A percentile compares a stretch with the other conserved stretches of the same genome.
Conservation (phyloP, 2,797 vertebrate species). For the Nothura maculosa region DNA sequence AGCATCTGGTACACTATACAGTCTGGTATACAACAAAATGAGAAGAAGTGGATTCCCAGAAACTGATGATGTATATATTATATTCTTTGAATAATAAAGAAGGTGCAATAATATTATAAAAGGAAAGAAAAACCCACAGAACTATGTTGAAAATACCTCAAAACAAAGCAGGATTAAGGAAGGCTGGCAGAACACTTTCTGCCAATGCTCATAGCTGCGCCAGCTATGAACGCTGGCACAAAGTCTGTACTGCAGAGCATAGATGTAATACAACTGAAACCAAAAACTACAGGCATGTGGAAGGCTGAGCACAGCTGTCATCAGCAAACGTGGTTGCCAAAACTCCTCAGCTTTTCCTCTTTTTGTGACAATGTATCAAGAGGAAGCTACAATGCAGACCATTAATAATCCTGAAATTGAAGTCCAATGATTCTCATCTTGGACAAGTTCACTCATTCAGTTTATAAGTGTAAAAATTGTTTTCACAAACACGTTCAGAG, state of each 20-base stretch:
- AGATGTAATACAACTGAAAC: not conserved
- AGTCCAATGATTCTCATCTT: not conserved
- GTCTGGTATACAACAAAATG: not conserved
- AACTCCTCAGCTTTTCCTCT: not conserved
- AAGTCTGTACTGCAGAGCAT: accelerated
- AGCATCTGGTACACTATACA: not conserved
- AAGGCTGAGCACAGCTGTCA: not conserved
- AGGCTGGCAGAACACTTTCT: too few species aligned
- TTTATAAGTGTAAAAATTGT: not conserved
- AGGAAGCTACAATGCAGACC: not conserved
- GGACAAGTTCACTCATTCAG: not conserved
- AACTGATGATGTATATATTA: not conserved
- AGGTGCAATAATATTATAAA: not conserved
- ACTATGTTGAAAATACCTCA: not conserved
- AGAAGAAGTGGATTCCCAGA: not conserved
- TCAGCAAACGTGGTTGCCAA: not conserved
- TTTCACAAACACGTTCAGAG: not conserved
- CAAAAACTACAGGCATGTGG: not conserved
- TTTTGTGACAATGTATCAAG: not conserved
- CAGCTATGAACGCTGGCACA: not conserved
- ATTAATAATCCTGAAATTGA: not conserved
- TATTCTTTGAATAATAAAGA: not conserved
- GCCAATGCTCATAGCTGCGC: too few species aligned
- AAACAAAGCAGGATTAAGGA: not conserved
- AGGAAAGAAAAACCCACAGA: not conserved